Evolutionary conservation across 2,888 invertebrate species (phyloP).

Genomic region (Tipula vernalis): DNA sequence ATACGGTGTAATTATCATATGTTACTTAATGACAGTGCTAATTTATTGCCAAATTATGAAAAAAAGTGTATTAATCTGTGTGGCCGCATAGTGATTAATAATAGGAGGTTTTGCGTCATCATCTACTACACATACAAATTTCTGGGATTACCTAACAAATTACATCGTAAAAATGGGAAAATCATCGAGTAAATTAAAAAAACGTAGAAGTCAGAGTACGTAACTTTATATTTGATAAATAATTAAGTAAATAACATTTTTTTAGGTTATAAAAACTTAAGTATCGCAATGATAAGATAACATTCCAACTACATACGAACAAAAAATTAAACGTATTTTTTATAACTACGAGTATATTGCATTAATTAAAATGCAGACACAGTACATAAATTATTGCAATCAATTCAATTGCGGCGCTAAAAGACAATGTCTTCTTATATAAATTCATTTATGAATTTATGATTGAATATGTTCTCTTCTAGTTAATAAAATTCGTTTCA

Average conservation of each 20-base stretch:
- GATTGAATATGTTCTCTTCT: neutral
- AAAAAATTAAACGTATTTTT: neutral
- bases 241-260: neutral
- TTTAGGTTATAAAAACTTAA: neutral
- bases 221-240: constrained; percentile 5
- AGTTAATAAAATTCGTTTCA: neutral
- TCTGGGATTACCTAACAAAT: neutral
- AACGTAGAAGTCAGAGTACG: constrained; percentile 19
- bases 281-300: neutral
- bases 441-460: neutral
- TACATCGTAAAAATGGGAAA: constrained; percentile 16
- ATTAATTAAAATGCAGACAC: neutral
- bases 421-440: neutral
- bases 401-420: neutral
- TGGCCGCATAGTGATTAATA: neutral
- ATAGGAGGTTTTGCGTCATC: neutral
- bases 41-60: neutral
- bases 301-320: neutral
- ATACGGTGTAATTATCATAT: neutral
- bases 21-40: neutral
- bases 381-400: neutral
- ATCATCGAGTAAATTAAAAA: constrained; percentile 17
- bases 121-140: neutral
- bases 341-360: neutral
- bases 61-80: neutral